A percentile compares a stretch with the other conserved stretches of the same genome.
Conservation (phyloP, 2,113 vertebrate genomes). For the Plestiodon gilberti region DNA sequence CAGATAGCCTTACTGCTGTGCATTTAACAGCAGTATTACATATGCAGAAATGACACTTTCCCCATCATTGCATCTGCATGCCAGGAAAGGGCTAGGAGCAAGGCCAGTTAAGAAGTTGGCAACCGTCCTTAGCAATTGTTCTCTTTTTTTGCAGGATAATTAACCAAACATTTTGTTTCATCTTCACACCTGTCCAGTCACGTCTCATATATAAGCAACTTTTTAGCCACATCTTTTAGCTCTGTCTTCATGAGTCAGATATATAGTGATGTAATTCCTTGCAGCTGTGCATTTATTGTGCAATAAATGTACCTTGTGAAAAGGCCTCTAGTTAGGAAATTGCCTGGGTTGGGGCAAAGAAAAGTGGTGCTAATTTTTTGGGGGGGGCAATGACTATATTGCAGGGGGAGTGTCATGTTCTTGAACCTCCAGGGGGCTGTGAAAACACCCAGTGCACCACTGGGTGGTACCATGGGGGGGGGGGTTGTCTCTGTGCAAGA, state of each 20-base stretch:
- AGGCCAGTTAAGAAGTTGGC: not conserved
- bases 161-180: not conserved
- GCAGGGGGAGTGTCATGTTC: not conserved
- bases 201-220: not conserved
- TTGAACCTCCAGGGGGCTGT: too few relatives aligned
- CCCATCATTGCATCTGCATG: not conserved
- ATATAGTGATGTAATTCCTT: not conserved
- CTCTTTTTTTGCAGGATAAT: not conserved
- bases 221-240: not conserved
- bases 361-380: not conserved
- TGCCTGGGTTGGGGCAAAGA: not conserved
- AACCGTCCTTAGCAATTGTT: not conserved
- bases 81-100: not conserved
- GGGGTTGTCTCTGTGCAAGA: not conserved
- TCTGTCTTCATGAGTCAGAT: not conserved
- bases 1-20: not conserved
- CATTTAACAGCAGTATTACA: not conserved
- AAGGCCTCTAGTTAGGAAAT: not conserved
- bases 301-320: constrained; percentile 5
- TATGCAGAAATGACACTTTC: not conserved
- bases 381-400: not conserved
- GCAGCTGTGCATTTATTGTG: constrained; percentile 11
- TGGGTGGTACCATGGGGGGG: too few relatives aligned
- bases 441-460: too few relatives aligned
- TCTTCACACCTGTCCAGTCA: not conserved